phyloP scores from a whole-genome alignment of 2,113 vertebrate genomes.

The Gymnogyps californianus region DNA sequence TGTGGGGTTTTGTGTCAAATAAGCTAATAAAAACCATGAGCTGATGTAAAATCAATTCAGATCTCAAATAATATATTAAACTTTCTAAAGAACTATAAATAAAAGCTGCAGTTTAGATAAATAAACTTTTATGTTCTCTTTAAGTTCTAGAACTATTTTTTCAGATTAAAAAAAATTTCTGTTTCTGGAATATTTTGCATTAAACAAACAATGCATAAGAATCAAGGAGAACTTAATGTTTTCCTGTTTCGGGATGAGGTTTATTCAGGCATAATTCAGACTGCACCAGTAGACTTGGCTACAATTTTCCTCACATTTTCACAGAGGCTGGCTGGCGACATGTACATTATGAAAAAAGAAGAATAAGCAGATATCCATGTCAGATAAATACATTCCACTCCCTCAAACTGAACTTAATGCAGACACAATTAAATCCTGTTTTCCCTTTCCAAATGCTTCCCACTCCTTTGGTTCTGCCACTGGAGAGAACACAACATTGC shows the following conservation, averaged over 20 bases:
- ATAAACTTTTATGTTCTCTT: background rate
- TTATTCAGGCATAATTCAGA: slow-evolving; percentile 21
- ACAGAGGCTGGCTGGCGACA: background rate
- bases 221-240: background rate
- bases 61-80: background rate
- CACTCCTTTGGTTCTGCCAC: background rate
- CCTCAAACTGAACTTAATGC: background rate
- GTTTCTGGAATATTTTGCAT: background rate
- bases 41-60: background rate
- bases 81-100: background rate
- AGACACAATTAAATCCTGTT: slow-evolving; percentile 25
- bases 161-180: background rate
- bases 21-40: background rate
- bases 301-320: slow-evolving; percentile 1
- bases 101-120: background rate
- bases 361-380: slow-evolving; percentile 36
- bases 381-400: slow-evolving; percentile 51
- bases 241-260: background rate
- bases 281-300: slow-evolving; percentile 8
- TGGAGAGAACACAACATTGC: background rate
- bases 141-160: background rate
- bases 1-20: background rate
- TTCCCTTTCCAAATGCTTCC: background rate
- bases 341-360: background rate
- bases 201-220: background rate